A percentile compares a stretch with the other conserved stretches of the same genome.
These are phyloP conservation scores for Eueremaeus valkanovi DNA, from an alignment of 2,888 invertebrate genomes.

Conservation along the genomic window DNA sequence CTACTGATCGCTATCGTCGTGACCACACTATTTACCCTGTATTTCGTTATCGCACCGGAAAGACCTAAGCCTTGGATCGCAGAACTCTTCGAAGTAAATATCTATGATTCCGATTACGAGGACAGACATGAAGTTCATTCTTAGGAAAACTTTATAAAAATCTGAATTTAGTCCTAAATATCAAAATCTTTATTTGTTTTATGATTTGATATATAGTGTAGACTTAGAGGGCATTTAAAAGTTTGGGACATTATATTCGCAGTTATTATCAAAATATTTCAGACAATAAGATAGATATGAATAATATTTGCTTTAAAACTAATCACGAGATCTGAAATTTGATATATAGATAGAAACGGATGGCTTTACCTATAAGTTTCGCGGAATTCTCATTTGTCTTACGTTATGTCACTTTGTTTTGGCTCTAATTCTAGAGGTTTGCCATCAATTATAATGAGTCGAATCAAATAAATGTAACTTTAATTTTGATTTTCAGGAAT, in stretches of 20 bases:
- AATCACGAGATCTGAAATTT: neutral
- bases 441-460: neutral
- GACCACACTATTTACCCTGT: conserved; percentile 59
- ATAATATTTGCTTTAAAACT: too few relatives aligned
- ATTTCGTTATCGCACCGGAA: conserved; percentile 56
- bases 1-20: conserved; percentile 60
- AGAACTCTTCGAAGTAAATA: conserved; percentile 49
- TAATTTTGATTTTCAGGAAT: neutral
- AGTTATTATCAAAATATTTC: too few relatives aligned
- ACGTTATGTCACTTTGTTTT: conserved; percentile 60
- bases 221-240: too few relatives aligned
- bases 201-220: too few relatives aligned
- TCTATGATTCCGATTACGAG: too few relatives aligned
- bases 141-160: too few relatives aligned
- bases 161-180: too few relatives aligned
- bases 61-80: conserved; percentile 51
- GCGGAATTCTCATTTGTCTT: conserved; percentile 59
- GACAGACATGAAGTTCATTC: too few relatives aligned
- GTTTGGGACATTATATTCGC: too few relatives aligned
- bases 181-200: too few relatives aligned
- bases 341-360: conserved; percentile 49
- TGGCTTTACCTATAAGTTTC: conserved; percentile 54
- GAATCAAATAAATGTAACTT: neutral
- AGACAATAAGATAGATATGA: too few relatives aligned
- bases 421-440: conserved; percentile 63